Evolutionary conservation across 2,888 invertebrate species (phyloP).

Genomic region (Synanthedon andrenaeformis): DNA sequence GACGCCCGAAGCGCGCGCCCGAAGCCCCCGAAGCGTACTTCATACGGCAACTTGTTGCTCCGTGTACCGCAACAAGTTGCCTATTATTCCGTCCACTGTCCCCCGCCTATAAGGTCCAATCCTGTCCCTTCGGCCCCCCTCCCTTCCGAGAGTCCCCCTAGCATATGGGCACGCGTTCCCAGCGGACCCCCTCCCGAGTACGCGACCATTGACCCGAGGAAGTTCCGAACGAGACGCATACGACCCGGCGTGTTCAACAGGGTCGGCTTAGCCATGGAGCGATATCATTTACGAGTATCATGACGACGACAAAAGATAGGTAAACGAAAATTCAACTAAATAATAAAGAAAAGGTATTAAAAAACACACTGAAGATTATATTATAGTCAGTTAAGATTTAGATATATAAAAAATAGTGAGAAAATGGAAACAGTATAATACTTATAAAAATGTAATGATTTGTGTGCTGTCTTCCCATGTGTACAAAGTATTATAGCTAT

Average conservation of each 20-base stretch:
- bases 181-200: slow-evolving; percentile 17
- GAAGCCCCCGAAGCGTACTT: neutral
- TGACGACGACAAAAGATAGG: neutral
- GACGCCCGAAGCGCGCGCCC: neutral
- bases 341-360: no score
- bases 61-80: neutral
- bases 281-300: slow-evolving; percentile 1
- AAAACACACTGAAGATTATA: no score
- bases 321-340: no score
- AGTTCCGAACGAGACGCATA: slow-evolving; percentile 22
- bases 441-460: no score
- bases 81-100: neutral
- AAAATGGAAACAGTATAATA: no score
- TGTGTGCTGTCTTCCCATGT: no score
- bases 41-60: neutral
- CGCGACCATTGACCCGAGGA: slow-evolving; percentile 32
- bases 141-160: neutral
- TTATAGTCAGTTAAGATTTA: no score
- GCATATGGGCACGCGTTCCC: slow-evolving; percentile 3
- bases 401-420: no score
- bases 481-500: no score
- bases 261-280: neutral
- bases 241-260: slow-evolving; percentile 23
- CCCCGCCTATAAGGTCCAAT: neutral
- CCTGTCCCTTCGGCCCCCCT: neutral